A percentile compares a stretch with the other conserved stretches of the same genome.
Evolutionary conservation across 2,113 vertebrate genomes (phyloP).

Genomic region (Sarotherodon lohbergeri): DNA sequence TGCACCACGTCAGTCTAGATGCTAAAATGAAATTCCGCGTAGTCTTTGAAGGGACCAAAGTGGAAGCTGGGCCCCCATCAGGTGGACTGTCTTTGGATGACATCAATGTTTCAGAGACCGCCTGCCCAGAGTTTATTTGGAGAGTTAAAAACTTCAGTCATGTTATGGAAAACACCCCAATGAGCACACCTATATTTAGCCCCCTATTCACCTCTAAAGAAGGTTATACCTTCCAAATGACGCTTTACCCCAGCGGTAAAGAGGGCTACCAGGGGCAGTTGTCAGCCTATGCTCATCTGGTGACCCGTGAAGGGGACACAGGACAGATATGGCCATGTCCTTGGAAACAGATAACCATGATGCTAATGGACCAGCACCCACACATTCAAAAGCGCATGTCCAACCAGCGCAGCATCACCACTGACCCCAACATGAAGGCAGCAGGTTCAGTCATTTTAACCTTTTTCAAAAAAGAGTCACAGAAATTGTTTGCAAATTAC

Average conservation of each 20-base stretch:
- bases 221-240: conserved; percentile 87
- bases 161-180: conserved; percentile 62
- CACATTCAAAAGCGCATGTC: conserved; percentile 86
- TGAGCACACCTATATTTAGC: conserved; percentile 65
- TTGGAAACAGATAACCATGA: conserved; percentile 86
- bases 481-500: neutral
- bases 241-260: conserved; percentile 64
- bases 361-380: conserved; percentile 85
- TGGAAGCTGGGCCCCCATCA: neutral
- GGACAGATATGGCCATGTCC: conserved; percentile 82
- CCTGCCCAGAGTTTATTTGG: conserved; percentile 86
- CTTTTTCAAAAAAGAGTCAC: neutral
- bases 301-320: conserved; percentile 77
- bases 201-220: conserved; percentile 80
- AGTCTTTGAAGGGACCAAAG: conserved; percentile 79
- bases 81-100: conserved; percentile 90
- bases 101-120: conserved; percentile 89
- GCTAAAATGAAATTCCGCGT: conserved; percentile 80
- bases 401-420: conserved; percentile 84
- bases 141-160: conserved; percentile 79
- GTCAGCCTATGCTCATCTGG: conserved; percentile 75
- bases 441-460: conserved; percentile 55
- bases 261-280: conserved; percentile 27
- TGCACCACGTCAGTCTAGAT: conserved; percentile 79
- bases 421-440: conserved; percentile 70